phyloP scores from a whole-genome alignment of 2,113 vertebrate genomes.

The Artemisiospiza belli region DNA sequence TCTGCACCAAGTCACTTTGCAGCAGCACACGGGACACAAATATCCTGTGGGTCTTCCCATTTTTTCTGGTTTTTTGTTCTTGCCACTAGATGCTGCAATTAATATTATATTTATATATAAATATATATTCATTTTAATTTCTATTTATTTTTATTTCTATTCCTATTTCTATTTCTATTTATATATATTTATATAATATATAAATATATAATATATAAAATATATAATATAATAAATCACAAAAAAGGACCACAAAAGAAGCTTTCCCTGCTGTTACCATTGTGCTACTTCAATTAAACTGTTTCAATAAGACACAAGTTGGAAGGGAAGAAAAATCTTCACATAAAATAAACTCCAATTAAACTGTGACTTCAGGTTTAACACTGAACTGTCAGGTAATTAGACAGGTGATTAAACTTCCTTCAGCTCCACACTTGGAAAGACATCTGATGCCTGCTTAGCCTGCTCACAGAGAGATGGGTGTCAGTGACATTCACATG shows the following conservation, averaged over 20 bases:
- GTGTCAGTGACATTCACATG: neutral
- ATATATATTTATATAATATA: too few relatives aligned
- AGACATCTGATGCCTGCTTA: neutral
- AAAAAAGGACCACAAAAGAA: neutral
- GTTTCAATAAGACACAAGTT: neutral
- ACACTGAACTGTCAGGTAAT: conserved; percentile 36
- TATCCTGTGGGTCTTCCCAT: neutral
- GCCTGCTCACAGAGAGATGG: neutral
- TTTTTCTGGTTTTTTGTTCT: neutral
- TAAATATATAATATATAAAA: too few relatives aligned
- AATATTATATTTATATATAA: neutral
- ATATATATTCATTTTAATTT: too few relatives aligned
- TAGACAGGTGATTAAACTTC: conserved; percentile 48
- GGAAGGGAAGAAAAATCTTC: neutral
- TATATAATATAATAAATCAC: neutral
- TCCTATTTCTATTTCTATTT: too few relatives aligned
- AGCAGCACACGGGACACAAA: neutral
- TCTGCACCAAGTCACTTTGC: neutral
- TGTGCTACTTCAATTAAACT: neutral
- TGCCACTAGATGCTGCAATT: neutral
- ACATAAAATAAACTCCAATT: conserved; percentile 41
- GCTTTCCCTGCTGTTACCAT: neutral
- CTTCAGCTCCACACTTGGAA: conserved; percentile 18
- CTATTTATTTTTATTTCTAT: too few relatives aligned
- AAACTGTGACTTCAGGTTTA: conserved; percentile 26